Evolutionary conservation across 2,797 vertebrate species (phyloP), one percentile per base, ranked within the genome.

Genomic region (Rousettus madagascariensis): DNA sequence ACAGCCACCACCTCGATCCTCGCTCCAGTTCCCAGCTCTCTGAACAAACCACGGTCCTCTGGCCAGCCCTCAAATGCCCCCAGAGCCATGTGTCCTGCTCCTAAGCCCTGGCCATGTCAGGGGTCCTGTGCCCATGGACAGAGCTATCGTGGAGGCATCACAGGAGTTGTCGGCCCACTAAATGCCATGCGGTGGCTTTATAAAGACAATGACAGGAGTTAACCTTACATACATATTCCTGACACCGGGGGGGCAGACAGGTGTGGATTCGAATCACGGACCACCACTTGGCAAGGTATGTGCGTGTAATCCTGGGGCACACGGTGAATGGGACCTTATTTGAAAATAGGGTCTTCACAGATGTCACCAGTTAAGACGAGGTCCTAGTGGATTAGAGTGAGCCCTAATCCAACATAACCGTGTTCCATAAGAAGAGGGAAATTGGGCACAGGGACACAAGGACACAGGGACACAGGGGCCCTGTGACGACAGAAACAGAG

Each of bases 51-150:
- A 51, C 4, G 20, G 5, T 8, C 41, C n/a, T 69, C 69, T 41
- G 0, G n/a, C 17, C 22, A 66, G 22, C 15, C n/a, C 71, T 49
- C 26, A n/a, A 10, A 36, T 26, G 8, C n/a, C 53, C 61, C 43
- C 7, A 15, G 66, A 72, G 20, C 46, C 0, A 0, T 36, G 66
- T 49, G 26, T 83, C 55, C 71, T 11, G 22, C 8, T 72, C 24
- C 28, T 53, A 3, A 8, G 16, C 28, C 51, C 57, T 4, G 2
- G 75, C 59, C 59, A 3, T 3, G 24, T 10, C 0, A 0, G 38
- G 30, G 41, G 43, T 43, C 55, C 24, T 4, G 30, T 16, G 55
- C 28, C 68, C 33, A 11, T 5, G 15, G 49, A 49, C 49, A 49
- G 15, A 49, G 49, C 49, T 49, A 49, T 49, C 15, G 15, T 49